These are phyloP conservation scores for Rhabditoides inermis DNA, from an alignment of 2,888 invertebrate genomes.

Conservation along the genomic window DNA sequence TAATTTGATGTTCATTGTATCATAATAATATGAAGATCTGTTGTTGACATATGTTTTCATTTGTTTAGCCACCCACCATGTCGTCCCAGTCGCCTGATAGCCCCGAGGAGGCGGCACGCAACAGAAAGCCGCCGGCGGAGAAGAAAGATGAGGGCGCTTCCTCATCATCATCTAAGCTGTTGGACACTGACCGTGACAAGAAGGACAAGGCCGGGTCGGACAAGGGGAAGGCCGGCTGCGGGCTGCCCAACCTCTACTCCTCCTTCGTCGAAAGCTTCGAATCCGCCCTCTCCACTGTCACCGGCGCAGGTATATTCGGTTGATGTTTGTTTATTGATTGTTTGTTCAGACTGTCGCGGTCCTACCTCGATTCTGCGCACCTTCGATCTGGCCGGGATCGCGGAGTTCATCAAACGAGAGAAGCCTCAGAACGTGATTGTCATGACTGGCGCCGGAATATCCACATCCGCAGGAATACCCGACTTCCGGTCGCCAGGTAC, in stretches of 20 bases:
- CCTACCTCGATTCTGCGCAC: slow-evolving; percentile 1
- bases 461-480: slow-evolving; percentile 87
- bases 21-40: no score
- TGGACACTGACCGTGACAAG: no score
- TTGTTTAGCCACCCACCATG: no score
- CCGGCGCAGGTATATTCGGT: slow-evolving; percentile 2
- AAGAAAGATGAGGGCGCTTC: no score
- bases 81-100: no score
- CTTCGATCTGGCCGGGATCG: slow-evolving; percentile 29
- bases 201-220: no score
- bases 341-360: background rate
- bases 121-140: no score
- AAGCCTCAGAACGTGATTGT: slow-evolving; percentile 68
- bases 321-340: background rate
- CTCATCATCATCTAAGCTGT: no score
- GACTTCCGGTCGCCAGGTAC: slow-evolving; percentile 77
- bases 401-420: slow-evolving; percentile 25
- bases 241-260: slow-evolving; percentile 14
- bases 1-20: no score
- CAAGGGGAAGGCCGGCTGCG: no score
- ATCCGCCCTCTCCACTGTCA: slow-evolving; percentile 14
- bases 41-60: no score
- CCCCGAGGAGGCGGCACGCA: no score
- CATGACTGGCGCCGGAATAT: slow-evolving; percentile 91
- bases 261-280: slow-evolving; percentile 24